Percentiles rank a stretch among this genome's conserved stretches.
Conservation (phyloP, 2,113 vertebrate species). For the Tinamus guttatus region DNA sequence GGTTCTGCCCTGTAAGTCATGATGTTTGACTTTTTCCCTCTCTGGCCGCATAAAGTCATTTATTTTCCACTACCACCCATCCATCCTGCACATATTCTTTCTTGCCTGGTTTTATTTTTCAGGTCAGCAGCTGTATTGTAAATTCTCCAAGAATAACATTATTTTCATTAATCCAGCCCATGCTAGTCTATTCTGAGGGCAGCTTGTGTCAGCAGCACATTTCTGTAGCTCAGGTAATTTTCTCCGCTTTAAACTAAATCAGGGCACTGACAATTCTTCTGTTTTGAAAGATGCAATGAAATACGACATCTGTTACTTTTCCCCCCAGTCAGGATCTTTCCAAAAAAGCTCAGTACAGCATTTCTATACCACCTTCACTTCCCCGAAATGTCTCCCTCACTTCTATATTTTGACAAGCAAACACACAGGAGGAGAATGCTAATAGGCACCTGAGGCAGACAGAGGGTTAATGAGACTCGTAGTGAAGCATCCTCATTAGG, state of each 20-base stretch:
- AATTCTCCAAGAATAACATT: neutral
- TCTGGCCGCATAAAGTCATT: neutral
- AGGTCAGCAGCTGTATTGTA: neutral
- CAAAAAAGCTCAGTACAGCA: neutral
- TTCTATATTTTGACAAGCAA: neutral
- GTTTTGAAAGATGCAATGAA: neutral
- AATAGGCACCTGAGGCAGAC: neutral
- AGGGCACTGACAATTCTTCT: neutral
- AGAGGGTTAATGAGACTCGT: neutral
- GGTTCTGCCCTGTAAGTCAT: neutral
- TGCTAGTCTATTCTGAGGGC: neutral
- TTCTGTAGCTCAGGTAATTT: slow-evolving; percentile 9
- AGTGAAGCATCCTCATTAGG: neutral
- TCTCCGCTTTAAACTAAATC: slow-evolving; percentile 2
- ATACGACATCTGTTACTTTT: neutral
- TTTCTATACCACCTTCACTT: neutral
- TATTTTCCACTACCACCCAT: neutral
- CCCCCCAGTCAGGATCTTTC: neutral
- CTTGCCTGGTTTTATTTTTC: slow-evolving; percentile 17
- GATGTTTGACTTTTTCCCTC: neutral
- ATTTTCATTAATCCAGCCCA: slow-evolving; percentile 15
- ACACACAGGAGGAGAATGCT: neutral
- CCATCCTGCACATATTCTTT: neutral
- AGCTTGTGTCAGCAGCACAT: neutral
- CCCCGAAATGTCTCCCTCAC: neutral